Percentiles rank a stretch among this genome's conserved stretches.
Conservation (phyloP, 2,797 vertebrate genomes). For the Furcifer pardalis region DNA sequence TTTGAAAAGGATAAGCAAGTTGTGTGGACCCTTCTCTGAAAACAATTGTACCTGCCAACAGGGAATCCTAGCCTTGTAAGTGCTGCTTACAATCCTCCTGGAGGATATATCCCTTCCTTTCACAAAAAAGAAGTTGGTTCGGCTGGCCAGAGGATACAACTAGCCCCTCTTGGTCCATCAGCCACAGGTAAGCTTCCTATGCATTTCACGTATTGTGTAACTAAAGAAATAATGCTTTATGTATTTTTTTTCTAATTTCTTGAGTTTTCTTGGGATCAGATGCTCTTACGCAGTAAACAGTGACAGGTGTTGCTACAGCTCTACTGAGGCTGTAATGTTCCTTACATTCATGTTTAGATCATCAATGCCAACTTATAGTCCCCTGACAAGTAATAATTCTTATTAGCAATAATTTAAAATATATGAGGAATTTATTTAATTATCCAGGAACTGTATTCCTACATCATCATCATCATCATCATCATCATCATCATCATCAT, state of each 20-base stretch:
- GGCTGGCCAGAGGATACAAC: slow-evolving; percentile 91
- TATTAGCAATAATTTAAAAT: not conserved
- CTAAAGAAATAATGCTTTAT: not conserved
- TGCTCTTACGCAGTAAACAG: not conserved
- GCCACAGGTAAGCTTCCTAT: slow-evolving; percentile 78
- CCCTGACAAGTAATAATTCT: not conserved
- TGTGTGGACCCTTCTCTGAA: slow-evolving; percentile 9
- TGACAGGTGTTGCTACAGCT: not conserved
- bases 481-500: no score
- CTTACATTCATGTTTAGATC: slow-evolving; percentile 2
- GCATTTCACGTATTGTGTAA: not conserved
- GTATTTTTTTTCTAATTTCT: not conserved
- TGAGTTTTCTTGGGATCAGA: not conserved
- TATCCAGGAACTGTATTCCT: not conserved
- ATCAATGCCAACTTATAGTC: slow-evolving; percentile 3
- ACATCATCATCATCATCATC: no score
- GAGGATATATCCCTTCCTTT: slow-evolving; percentile 85
- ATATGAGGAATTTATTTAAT: not conserved
- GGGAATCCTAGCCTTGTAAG: slow-evolving; percentile 70
- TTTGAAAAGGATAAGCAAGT: not conserved
- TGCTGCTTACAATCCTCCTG: slow-evolving; percentile 64
- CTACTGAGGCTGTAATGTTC: not conserved
- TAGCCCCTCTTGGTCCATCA: slow-evolving; percentile 82
- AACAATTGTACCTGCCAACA: slow-evolving; percentile 56
- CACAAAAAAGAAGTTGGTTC: slow-evolving; percentile 95